These are phyloP conservation scores for Agonopterix alstromeriana DNA, from an alignment of 2,888 invertebrate species.

Conservation along the genomic window DNA sequence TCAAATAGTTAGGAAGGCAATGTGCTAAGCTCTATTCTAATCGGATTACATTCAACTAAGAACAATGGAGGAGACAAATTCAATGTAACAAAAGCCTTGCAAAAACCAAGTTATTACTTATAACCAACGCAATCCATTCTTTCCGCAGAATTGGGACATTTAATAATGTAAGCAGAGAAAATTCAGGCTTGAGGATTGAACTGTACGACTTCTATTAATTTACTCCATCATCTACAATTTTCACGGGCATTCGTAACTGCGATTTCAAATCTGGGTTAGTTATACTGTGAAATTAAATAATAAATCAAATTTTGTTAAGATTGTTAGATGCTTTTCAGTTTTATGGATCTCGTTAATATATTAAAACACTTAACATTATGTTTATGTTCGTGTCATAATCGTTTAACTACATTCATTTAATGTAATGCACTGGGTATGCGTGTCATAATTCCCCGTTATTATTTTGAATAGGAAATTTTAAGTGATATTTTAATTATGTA, in stretches of 20 bases:
- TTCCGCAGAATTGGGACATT: conserved; percentile 27
- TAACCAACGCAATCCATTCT: conserved; percentile 30
- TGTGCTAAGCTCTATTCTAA: conserved; percentile 1
- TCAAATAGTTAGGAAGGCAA: background rate
- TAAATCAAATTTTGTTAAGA: too few relatives aligned
- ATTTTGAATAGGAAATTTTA: too few relatives aligned
- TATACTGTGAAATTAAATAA: too few relatives aligned
- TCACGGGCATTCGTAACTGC: background rate
- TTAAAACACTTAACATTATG: too few relatives aligned
- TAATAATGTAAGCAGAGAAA: conserved; percentile 7
- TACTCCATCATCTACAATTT: background rate
- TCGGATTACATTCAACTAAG: conserved; percentile 10
- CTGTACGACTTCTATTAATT: background rate
- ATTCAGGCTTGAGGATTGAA: conserved; percentile 5
- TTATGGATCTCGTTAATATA: too few relatives aligned
- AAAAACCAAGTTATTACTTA: conserved; percentile 26
- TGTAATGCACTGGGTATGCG: too few relatives aligned
- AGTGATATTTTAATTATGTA: too few relatives aligned
- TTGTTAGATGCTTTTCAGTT: too few relatives aligned
- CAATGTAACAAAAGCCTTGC: conserved; percentile 27
- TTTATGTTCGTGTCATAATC: too few relatives aligned
- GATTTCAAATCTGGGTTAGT: background rate
- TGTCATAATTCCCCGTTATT: too few relatives aligned
- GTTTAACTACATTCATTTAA: too few relatives aligned
- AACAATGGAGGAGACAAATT: conserved; percentile 14